Evolutionary conservation across 2,797 vertebrate genomes (phyloP).

Genomic region (Glyptemys insculpta): DNA sequence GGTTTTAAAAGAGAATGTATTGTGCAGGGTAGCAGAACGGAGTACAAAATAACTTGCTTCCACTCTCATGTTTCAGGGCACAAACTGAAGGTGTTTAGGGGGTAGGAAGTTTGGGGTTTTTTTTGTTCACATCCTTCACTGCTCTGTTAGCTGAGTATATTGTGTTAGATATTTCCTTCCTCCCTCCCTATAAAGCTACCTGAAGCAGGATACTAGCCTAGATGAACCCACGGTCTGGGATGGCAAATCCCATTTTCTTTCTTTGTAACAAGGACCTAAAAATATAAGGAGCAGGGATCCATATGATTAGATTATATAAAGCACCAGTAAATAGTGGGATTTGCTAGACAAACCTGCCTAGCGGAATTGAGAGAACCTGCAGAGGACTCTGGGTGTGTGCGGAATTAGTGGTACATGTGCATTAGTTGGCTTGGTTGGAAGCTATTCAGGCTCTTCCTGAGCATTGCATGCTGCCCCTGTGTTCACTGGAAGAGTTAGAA

Average conservation of each 20-base stretch:
- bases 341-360: background rate
- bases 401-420: background rate
- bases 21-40: background rate
- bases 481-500: background rate
- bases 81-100: background rate
- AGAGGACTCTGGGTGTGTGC: background rate
- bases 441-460: background rate
- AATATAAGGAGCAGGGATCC: rapidly evolving
- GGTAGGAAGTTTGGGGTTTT: background rate
- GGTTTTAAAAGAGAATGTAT: background rate
- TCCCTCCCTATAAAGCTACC: background rate
- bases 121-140: background rate
- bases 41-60: background rate
- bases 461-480: background rate
- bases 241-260: background rate
- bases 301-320: background rate
- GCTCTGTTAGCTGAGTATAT: background rate
- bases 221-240: background rate
- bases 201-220: background rate
- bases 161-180: too few species aligned
- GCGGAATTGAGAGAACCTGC: rapidly evolving
- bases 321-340: rapidly evolving
- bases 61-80: background rate
- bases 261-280: background rate
- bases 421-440: background rate